Conservation (phyloP, 2,797 vertebrate species). For the Cossypha dichroa region DNA sequence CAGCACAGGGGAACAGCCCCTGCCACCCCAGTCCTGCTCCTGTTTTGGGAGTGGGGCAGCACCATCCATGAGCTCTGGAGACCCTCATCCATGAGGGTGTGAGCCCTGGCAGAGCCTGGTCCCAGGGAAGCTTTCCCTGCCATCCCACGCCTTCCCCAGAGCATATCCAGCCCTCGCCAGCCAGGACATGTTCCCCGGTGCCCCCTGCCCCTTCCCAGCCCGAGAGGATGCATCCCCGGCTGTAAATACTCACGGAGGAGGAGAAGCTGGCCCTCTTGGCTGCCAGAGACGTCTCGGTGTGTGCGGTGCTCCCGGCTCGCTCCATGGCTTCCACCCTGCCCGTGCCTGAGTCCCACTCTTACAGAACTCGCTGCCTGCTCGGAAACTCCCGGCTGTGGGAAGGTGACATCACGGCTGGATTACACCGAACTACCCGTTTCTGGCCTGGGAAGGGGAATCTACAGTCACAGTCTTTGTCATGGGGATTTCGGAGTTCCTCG, state of each 20-base stretch:
- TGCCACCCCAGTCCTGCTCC: not conserved
- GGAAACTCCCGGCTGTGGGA: not conserved
- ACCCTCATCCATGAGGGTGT: too few relatives aligned
- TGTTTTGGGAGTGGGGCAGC: too few relatives aligned
- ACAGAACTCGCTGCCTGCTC: not conserved
- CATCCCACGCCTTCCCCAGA: too few relatives aligned
- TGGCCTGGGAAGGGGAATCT: not conserved
- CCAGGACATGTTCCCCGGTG: accelerated
- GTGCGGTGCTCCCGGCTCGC: accelerated
- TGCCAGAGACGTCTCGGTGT: accelerated
- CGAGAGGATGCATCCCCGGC: accelerated
- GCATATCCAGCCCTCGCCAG: too few relatives aligned
- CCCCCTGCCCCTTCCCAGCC: not conserved
- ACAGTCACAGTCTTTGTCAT: accelerated
- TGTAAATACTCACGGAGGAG: not conserved
- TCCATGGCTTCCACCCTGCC: not conserved
- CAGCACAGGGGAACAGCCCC: accelerated
- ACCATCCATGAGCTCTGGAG: too few relatives aligned
- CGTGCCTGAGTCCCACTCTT: accelerated
- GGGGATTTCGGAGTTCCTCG: not conserved
- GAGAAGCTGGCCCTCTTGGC: accelerated
- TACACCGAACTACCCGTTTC: accelerated
- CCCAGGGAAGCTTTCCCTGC: not conserved
- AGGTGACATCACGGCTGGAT: not conserved
- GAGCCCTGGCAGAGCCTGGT: not conserved